Evolutionary conservation across 2,797 vertebrate species (phyloP), one percentile per base, ranked within the genome.

Genomic region (Crypturellus tataupa): DNA sequence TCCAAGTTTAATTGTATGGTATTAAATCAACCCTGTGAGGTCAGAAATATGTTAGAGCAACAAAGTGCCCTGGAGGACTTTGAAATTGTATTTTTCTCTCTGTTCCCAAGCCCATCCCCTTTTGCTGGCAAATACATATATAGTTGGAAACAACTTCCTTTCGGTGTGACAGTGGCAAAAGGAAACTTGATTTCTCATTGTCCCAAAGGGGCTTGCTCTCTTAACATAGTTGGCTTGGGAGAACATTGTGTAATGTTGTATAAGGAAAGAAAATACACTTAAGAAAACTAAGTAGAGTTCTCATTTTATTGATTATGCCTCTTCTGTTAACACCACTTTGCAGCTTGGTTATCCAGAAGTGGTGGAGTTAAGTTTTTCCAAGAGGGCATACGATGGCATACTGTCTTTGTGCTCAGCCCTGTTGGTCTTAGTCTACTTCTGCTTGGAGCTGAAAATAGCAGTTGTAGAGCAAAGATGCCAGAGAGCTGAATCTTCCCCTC

Each of bases 1-100:
- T 75, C 63, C 87, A 70, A 88, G 29, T 93, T 13, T 92, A 91
- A 94, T 89, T 94, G 63, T 58, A 31, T 40, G 73, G 35, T 65
- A 20, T 89, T 77, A 73, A 91, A 82, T 90, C 53, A 69, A 4
- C 77, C 84, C 83, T 76, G 73, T 93, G 87, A 73, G 4, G 35
- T 63, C 62, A 64, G 37, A 88, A 90, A 46, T 20, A 6, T 60
- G 18, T 58, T 0, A 4, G 29, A 49, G 18, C 12, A 53, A 27
- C 46, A 39, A 58, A 47, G 5, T 40, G 29, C 46, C 31, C 5
- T 8, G 9, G 44, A 69, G n/a, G n/a, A 59, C 27, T 86, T 76
- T 12, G n/a, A n/a, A 82, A 77, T 65, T 14, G 25, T 14, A 1
- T n/a, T 70, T 73, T 56, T 15, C n/a, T 21, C 16, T 53, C 60